Evolutionary conservation across 2,797 vertebrate species (phyloP).

Genomic region (Molothrus aeneus): DNA sequence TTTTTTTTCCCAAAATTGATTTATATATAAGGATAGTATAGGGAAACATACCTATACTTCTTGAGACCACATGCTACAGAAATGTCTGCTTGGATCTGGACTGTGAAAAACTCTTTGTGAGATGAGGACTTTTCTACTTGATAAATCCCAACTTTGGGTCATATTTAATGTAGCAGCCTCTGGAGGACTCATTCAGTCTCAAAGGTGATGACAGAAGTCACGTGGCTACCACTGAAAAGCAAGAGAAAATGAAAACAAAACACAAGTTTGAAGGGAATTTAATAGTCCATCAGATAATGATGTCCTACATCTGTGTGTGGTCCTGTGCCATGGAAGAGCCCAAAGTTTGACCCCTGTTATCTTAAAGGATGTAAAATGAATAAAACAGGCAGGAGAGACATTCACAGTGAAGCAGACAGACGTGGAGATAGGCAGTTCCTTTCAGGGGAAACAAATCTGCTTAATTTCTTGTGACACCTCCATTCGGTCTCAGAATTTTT

Average conservation of each 20-base stretch:
- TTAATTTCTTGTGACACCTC: background rate
- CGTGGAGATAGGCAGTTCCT: background rate
- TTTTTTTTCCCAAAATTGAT: background rate
- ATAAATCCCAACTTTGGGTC: background rate
- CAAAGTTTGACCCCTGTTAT: background rate
- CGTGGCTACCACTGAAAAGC: background rate
- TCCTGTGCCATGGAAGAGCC: background rate
- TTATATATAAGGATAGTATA: background rate
- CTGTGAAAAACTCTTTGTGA: background rate
- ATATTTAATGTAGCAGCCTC: background rate
- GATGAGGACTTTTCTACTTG: background rate
- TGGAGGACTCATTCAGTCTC: background rate
- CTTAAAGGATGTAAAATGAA: background rate
- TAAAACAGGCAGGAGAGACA: background rate
- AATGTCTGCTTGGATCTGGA: background rate
- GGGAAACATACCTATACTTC: background rate
- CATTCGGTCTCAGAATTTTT: background rate
- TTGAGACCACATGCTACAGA: background rate
- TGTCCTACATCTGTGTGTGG: background rate
- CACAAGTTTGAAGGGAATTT: background rate
- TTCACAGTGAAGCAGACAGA: background rate
- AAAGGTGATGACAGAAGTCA: background rate
- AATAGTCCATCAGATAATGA: background rate
- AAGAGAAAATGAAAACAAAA: background rate
- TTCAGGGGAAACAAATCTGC: background rate